Evolutionary conservation across 2,888 invertebrate genomes (phyloP).

Genomic region (Eupithecia subfuscata): DNA sequence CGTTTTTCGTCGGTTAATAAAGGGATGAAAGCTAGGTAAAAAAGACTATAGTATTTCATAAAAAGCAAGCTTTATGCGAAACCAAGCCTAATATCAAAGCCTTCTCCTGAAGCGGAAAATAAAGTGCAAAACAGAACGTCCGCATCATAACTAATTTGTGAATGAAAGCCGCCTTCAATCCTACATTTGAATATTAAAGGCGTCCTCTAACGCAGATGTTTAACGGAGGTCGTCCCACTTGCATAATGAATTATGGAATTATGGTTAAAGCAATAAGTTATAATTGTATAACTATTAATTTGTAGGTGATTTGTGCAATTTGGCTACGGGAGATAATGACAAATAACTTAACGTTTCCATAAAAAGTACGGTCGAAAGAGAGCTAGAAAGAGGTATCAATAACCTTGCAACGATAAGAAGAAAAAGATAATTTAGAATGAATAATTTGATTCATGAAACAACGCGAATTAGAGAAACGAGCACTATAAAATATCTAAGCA

Average conservation of each 20-base stretch:
- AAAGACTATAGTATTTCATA: neutral
- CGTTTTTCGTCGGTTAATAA: no score
- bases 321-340: neutral
- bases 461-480: neutral
- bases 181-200: conserved; percentile 60
- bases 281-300: conserved; percentile 3
- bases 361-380: no score
- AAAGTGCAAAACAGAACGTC: conserved; percentile 27
- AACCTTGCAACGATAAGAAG: no score
- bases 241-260: conserved; percentile 60
- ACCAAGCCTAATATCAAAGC: conserved; percentile 5
- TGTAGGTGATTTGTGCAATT: neutral
- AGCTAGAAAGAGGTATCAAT: no score
- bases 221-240: conserved; percentile 52
- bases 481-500: neutral
- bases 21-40: neutral
- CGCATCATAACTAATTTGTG: conserved; percentile 42
- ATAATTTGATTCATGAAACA: neutral
- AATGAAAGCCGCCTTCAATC: conserved; percentile 40
- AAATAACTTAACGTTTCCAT: neutral
- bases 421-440: no score
- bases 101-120: conserved; percentile 19
- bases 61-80: conserved; percentile 1
- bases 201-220: conserved; percentile 52
- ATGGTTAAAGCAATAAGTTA: conserved; percentile 32